Evolutionary conservation across 2,113 vertebrate genomes (phyloP).

Genomic region (Petromus typicus): DNA sequence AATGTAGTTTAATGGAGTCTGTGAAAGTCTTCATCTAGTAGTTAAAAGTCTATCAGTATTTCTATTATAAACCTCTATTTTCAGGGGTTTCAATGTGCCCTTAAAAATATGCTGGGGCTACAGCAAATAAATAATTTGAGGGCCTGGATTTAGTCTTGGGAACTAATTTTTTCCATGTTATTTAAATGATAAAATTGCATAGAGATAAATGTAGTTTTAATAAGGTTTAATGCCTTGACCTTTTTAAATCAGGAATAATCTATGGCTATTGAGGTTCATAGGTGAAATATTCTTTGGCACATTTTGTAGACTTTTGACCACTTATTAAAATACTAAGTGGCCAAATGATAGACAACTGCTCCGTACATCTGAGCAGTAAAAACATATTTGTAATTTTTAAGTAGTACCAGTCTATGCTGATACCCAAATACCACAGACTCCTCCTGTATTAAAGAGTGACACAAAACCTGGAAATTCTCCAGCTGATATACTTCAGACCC

Average conservation of each 20-base stretch:
- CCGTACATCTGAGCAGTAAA: conserved; percentile 61
- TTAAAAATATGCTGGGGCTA: conserved; percentile 71
- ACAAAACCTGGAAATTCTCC: conserved; percentile 77
- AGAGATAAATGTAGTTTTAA: conserved; percentile 64
- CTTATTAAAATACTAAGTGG: conserved; percentile 32
- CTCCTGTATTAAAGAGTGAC: conserved; percentile 61
- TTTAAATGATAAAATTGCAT: conserved; percentile 65
- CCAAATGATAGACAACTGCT: conserved; percentile 61
- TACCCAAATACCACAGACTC: conserved; percentile 42
- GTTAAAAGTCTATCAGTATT: conserved; percentile 79
- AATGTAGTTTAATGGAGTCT: conserved; percentile 27
- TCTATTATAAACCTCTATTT: conserved; percentile 82
- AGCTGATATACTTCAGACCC: conserved; percentile 59
- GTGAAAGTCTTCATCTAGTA: conserved; percentile 61
- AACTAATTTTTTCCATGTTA: conserved; percentile 41
- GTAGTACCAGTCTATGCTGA: conserved; percentile 23
- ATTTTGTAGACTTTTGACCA: conserved; percentile 71
- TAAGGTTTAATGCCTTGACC: conserved; percentile 65
- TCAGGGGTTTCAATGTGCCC: conserved; percentile 78
- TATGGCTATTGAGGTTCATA: conserved; percentile 55
- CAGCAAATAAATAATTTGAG: conserved; percentile 66
- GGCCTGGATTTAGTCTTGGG: conserved; percentile 43
- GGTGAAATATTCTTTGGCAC: conserved; percentile 59
- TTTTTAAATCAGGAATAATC: conserved; percentile 74
- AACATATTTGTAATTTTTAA: conserved; percentile 63